phyloP scores from a whole-genome alignment of 2,888 invertebrate genomes.

The Cheilosia soror region DNA sequence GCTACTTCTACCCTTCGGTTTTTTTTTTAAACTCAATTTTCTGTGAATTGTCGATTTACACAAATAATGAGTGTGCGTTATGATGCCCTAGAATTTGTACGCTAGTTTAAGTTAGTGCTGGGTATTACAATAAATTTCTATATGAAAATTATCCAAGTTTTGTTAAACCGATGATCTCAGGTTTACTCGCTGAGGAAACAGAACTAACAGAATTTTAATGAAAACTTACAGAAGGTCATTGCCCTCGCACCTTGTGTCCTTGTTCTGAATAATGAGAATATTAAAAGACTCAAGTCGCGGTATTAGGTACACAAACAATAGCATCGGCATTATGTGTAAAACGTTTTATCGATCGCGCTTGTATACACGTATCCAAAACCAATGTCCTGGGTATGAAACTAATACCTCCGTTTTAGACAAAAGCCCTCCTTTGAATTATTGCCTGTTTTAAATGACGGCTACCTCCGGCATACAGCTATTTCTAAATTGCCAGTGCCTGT shows the following conservation, averaged over 20 bases:
- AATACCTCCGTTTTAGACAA: conserved; percentile 50
- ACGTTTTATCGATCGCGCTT: conserved; percentile 9
- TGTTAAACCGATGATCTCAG: too few species aligned
- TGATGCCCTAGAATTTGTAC: too few species aligned
- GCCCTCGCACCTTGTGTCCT: too few species aligned
- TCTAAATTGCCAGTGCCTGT: conserved; percentile 63
- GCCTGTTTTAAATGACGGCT: conserved; percentile 67
- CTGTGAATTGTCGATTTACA: too few species aligned
- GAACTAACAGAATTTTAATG: not conserved
- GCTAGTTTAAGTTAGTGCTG: too few species aligned
- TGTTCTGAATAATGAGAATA: conserved; percentile 19
- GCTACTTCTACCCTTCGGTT: too few species aligned
- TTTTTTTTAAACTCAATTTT: too few species aligned
- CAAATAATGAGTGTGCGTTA: too few species aligned
- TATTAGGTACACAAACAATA: not conserved
- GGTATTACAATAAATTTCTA: too few species aligned
- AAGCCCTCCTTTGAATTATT: conserved; percentile 68
- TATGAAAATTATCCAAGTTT: too few species aligned
- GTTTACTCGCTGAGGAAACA: too few species aligned
- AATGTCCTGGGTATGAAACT: conserved; percentile 53
- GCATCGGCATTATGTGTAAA: conserved; percentile 7
- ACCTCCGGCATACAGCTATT: conserved; percentile 55
- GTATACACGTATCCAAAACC: not conserved
- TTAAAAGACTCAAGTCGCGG: conserved; percentile 6
- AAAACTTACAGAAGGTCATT: not conserved